Percentiles rank a stretch among this genome's conserved stretches.
Conservation (phyloP, 1,140 invertebrate genomes). For the Neocloeon triangulifer region DNA sequence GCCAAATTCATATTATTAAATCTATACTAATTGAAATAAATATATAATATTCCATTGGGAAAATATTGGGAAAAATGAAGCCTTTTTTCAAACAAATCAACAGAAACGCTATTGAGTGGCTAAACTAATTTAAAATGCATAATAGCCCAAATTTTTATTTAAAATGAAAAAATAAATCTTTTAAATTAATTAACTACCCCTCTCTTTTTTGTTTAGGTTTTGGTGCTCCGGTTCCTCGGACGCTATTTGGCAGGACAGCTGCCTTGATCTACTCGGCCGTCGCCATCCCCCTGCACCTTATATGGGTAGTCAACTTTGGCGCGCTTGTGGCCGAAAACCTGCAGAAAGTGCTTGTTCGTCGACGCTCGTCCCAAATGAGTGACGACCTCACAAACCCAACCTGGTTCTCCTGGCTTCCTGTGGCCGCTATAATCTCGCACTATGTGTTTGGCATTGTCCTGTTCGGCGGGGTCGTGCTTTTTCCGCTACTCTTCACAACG, state of each 20-base stretch:
- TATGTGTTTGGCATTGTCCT: slow-evolving; percentile 29
- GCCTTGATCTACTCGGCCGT: slow-evolving; percentile 29
- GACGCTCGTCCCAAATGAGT: too few species aligned
- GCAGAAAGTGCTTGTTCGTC: too few species aligned
- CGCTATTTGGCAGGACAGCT: slow-evolving; percentile 26
- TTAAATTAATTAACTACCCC: not conserved
- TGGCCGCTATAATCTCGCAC: slow-evolving; percentile 22
- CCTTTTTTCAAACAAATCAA: too few species aligned
- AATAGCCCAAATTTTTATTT: too few species aligned
- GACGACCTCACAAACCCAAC: too few species aligned
- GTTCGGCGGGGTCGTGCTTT: slow-evolving; percentile 34
- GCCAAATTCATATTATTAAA: too few species aligned
- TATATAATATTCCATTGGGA: too few species aligned
- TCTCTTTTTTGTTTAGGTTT: slow-evolving; percentile 21
- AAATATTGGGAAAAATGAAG: too few species aligned
- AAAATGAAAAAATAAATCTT: too few species aligned
- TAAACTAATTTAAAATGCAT: too few species aligned
- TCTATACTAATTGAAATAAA: too few species aligned
- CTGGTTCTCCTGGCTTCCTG: slow-evolving; percentile 20
- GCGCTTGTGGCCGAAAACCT: slow-evolving; percentile 25
- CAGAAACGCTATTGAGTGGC: too few species aligned
- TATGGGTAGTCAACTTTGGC: slow-evolving; percentile 35
- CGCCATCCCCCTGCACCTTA: slow-evolving; percentile 32
- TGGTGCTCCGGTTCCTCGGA: slow-evolving; percentile 33
- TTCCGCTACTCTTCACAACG: slow-evolving; percentile 43